Base-by-base conservation (phyloP, 2,888 invertebrate genomes). In the Hyppa rectilinea region DNA sequence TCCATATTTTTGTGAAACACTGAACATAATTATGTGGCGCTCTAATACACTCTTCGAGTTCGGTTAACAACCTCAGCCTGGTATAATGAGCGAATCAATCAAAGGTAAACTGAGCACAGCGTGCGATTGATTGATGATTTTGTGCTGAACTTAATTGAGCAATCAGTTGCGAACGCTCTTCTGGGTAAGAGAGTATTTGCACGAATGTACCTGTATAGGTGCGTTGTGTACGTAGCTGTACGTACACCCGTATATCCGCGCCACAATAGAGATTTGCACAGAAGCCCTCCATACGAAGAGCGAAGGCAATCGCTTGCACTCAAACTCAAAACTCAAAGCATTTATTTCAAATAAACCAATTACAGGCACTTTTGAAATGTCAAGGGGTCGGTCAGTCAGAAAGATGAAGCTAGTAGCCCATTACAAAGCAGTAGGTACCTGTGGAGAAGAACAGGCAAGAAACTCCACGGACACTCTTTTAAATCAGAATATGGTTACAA, bases 21-120 rank as follows among this genome's bases (percentile, higher is more conserved):
- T n/a, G 45, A 40, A 70, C 60, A 67, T 71, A 62, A 73, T 71
- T 62, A 73, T 64, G 40, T 63, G 20, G 47, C 71, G 58, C 69
- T 62, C 52, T 64, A 71, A 71, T 70, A 72, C 50, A 68, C 64
- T 64, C 64, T 26, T 66, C 26, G 55, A 70, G 61, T 71, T 77
- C 56, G 71, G 78, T 71, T 76, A 86, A 80, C 80, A 84, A 82
- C 69, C 79, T 72, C 76, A 60, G 70, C 64, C 66, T 58, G 75
- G 71, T 80, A 80, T 83, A 84, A 86, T 85, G 85, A 87, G 82
- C 62, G 61, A 71, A 87, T 86, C 86, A 84, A 87, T 87, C 85
- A 87, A 82, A 81, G 81, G 80, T 76, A 73, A 79, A 75, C 77
- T 53, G 76, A 75, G 68, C 73, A 75, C 73, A 52, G 79, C 72